Evolutionary conservation across 2,888 invertebrate species (phyloP).

Genomic region (Nipponacmea schrenckii): DNA sequence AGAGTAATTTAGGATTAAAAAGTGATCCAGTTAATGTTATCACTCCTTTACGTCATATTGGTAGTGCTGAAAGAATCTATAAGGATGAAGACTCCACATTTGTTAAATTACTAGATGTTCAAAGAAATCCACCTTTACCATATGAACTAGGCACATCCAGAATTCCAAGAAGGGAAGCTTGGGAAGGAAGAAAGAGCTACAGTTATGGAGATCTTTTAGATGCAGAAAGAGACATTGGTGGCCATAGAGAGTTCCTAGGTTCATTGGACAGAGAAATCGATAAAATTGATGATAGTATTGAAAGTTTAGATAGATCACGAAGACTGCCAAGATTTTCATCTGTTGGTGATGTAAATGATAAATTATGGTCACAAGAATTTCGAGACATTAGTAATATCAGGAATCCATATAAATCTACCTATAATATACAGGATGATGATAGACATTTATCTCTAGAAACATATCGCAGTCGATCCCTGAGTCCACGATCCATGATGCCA

Average conservation of each 20-base stretch:
- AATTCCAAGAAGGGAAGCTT: slow-evolving; percentile 35
- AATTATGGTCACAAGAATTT: background rate
- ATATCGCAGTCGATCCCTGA: slow-evolving; percentile 16
- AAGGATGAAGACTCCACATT: background rate
- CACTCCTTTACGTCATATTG: background rate
- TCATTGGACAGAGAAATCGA: background rate
- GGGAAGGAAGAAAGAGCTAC: slow-evolving; percentile 29
- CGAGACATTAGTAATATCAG: background rate
- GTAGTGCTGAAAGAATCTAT: background rate
- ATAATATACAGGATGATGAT: slow-evolving; percentile 20
- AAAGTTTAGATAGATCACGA: background rate
- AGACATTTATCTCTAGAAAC: slow-evolving; percentile 16
- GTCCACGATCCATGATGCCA: background rate
- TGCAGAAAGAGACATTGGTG: background rate
- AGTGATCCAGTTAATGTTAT: background rate
- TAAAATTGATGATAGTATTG: background rate
- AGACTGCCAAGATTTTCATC: background rate
- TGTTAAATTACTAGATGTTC: background rate
- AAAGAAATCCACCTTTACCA: background rate
- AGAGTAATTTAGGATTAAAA: background rate
- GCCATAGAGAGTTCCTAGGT: background rate
- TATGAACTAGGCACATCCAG: background rate
- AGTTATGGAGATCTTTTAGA: background rate
- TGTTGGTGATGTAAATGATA: background rate
- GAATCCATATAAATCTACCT: slow-evolving; percentile 10